These are phyloP conservation scores for Spilarctia lutea DNA, from an alignment of 2,888 invertebrate species.

Conservation along the genomic window DNA sequence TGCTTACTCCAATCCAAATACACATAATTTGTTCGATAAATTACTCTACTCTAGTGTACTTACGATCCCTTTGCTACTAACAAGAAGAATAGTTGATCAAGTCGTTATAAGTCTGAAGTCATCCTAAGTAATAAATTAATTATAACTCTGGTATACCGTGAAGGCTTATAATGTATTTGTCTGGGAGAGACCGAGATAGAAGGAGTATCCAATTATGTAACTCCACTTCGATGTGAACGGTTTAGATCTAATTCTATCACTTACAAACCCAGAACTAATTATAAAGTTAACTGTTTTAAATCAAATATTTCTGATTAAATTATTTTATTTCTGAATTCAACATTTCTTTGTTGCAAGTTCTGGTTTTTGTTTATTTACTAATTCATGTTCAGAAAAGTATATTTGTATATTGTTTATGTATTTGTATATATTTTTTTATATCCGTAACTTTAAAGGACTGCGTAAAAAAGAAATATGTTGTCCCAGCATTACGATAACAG, in stretches of 20 bases:
- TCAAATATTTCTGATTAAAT: slow-evolving; percentile 1
- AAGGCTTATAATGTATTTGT: slow-evolving; percentile 17
- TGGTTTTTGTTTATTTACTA: neutral
- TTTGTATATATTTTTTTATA: too few species aligned
- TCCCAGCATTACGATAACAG: too few species aligned
- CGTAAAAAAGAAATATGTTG: too few species aligned
- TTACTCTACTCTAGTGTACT: neutral
- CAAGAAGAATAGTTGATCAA: neutral
- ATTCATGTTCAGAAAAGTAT: neutral
- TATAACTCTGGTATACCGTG: slow-evolving; percentile 22
- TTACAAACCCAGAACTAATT: slow-evolving; percentile 19
- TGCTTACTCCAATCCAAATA: neutral
- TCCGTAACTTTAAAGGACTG: too few species aligned
- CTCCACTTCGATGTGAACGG: slow-evolving; percentile 15
- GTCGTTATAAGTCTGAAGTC: neutral
- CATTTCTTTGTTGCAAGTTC: neutral
- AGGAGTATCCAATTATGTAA: slow-evolving; percentile 18
- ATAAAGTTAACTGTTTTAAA: slow-evolving; percentile 3
- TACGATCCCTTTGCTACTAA: neutral
- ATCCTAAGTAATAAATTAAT: slow-evolving; percentile 31
- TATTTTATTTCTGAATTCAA: neutral
- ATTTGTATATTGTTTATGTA: neutral
- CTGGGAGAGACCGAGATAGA: neutral
- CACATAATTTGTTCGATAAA: neutral
- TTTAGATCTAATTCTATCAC: slow-evolving; percentile 17